Conservation (phyloP, 2,113 vertebrate species). For the Charadrius vociferus region DNA sequence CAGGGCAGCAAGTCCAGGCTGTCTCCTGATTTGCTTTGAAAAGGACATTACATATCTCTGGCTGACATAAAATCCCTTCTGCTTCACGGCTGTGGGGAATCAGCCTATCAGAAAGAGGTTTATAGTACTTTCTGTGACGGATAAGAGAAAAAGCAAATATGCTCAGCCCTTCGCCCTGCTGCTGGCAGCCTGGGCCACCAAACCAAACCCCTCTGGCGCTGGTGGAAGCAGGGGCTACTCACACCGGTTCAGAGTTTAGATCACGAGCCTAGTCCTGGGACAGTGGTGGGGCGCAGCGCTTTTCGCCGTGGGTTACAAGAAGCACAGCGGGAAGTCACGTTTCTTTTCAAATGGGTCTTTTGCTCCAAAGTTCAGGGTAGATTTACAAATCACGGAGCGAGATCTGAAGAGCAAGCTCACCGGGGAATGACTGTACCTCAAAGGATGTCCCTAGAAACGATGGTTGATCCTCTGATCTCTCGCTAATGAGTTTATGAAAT, state of each 20-base stretch:
- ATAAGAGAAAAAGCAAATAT: background rate
- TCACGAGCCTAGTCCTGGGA: background rate
- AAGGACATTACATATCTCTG: background rate
- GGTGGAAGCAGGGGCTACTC: background rate
- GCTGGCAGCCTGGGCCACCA: background rate
- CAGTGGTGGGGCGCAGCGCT: background rate
- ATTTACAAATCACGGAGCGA: background rate
- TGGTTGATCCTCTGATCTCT: slow-evolving; percentile 9
- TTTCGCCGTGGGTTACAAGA: background rate
- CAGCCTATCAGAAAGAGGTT: background rate
- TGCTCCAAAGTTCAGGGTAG: background rate
- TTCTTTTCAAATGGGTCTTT: background rate
- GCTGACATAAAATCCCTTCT: slow-evolving; percentile 28
- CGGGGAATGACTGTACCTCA: background rate
- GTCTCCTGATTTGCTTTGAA: slow-evolving; percentile 53
- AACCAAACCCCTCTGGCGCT: background rate
- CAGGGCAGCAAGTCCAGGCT: slow-evolving; percentile 28
- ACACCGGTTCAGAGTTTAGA: background rate
- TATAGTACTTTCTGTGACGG: background rate
- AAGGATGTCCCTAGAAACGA: background rate
- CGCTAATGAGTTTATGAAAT: slow-evolving; percentile 41
- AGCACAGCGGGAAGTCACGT: background rate
- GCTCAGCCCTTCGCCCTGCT: background rate
- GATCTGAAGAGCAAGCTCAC: background rate
- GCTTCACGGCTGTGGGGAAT: background rate